A percentile compares a stretch with the other conserved stretches of the same genome.
Conservation (phyloP, 1,140 invertebrate species). For the Trichonephila clavipes region DNA sequence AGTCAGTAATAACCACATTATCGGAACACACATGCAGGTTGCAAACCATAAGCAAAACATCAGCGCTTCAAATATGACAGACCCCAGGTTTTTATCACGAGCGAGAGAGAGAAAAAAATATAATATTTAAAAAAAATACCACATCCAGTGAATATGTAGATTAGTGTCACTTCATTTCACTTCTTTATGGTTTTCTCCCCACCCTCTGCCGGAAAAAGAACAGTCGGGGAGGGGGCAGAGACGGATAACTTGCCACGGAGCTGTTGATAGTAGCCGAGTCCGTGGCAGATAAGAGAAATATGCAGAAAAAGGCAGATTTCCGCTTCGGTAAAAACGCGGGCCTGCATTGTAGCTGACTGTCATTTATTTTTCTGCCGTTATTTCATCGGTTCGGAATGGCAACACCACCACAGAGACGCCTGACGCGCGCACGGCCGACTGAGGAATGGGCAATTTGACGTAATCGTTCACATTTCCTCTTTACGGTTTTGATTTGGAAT, state of each 20-base stretch:
- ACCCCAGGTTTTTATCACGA: conserved; percentile 55
- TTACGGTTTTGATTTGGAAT: conserved; percentile 74
- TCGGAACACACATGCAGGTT: conserved; percentile 24
- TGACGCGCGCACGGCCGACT: conserved; percentile 42
- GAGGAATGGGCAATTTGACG: conserved; percentile 77
- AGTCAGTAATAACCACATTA: conserved; percentile 60
- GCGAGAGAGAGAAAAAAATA: conserved; percentile 4
- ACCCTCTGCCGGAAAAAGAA: conserved; percentile 18
- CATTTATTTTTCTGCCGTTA: conserved; percentile 75
- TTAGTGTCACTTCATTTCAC: conserved; percentile 76
- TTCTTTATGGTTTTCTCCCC: conserved; percentile 73
- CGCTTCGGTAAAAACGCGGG: conserved; percentile 68
- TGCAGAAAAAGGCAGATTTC: conserved; percentile 76
- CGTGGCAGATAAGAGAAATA: conserved; percentile 71
- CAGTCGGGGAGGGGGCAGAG: background rate
- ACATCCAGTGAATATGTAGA: conserved; percentile 76
- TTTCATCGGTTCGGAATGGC: conserved; percentile 66
- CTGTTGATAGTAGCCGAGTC: conserved; percentile 67
- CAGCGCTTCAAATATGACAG: conserved; percentile 68
- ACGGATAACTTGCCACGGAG: conserved; percentile 31
- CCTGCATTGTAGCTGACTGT: conserved; percentile 71
- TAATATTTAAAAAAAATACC: conserved; percentile 48
- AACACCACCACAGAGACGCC: conserved; percentile 64
- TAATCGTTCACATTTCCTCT: conserved; percentile 73
- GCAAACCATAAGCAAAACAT: conserved; percentile 66